Percentiles rank a stretch among this genome's conserved stretches.
These are phyloP conservation scores for Coturnix japonica DNA, from an alignment of 2,113 vertebrate genomes.

Conservation along the genomic window DNA sequence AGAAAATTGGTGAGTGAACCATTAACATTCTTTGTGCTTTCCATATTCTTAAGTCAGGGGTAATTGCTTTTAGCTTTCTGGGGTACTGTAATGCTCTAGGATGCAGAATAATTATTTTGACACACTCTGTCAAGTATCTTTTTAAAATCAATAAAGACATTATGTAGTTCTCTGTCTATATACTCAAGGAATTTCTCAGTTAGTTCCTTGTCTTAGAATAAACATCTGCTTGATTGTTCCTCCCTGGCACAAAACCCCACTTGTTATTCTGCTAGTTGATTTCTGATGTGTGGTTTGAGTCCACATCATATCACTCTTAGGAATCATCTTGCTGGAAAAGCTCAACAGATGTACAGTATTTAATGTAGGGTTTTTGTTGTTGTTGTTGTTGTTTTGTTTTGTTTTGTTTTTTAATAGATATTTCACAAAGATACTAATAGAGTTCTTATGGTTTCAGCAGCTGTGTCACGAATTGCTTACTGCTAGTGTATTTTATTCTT, in stretches of 20 bases:
- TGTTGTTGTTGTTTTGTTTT: no score
- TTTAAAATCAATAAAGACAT: neutral
- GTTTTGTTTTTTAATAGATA: neutral
- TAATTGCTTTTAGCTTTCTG: conserved; percentile 4
- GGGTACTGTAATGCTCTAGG: neutral
- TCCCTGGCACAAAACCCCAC: neutral
- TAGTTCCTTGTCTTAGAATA: neutral
- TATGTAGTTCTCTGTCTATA: neutral
- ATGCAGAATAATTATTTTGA: neutral
- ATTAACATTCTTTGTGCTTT: neutral
- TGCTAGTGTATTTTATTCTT: neutral
- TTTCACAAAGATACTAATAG: neutral
- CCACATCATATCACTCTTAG: neutral
- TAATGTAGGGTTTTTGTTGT: no score
- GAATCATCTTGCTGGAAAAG: neutral
- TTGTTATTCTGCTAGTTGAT: conserved; percentile 26
- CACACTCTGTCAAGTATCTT: neutral
- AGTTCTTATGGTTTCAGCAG: neutral
- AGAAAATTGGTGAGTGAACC: neutral
- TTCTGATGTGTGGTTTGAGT: neutral
- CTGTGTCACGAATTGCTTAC: neutral
- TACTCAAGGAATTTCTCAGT: neutral
- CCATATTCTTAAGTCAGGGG: neutral
- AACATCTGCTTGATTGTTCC: conserved; percentile 5
- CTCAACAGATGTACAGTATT: neutral